A percentile compares a stretch with the other conserved stretches of the same genome.
Conservation (phyloP, 2,797 vertebrate species). For the Dryobates pubescens region DNA sequence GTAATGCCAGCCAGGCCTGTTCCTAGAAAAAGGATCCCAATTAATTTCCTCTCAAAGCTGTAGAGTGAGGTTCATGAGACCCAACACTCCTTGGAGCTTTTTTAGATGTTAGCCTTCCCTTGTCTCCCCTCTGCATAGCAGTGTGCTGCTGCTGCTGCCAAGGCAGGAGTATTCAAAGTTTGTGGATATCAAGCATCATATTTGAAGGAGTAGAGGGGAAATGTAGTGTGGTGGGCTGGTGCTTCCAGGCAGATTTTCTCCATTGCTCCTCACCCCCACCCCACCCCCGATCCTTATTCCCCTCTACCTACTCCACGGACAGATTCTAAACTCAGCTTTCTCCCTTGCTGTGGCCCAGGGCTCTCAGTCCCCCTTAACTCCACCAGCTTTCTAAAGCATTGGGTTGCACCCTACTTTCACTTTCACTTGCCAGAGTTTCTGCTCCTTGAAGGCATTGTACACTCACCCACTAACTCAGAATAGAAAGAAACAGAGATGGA, state of each 20-base stretch:
- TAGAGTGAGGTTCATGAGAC: not conserved
- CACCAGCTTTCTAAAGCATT: not conserved
- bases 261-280: not conserved
- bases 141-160: not conserved
- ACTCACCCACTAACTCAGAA: not conserved
- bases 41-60: not conserved
- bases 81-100: not conserved
- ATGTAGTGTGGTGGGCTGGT: not conserved
- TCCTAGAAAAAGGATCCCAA: not conserved
- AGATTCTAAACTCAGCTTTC: not conserved
- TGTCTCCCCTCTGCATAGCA: not conserved
- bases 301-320: not conserved
- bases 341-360: rapidly evolving
- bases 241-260: not conserved
- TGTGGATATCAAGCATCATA: not conserved
- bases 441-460: not conserved
- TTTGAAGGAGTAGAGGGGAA: not conserved
- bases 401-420: not conserved
- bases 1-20: not conserved
- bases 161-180: not conserved
- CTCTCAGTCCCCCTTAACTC: not conserved
- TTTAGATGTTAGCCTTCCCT: not conserved
- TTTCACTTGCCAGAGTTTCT: not conserved
- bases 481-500: not conserved
- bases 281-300: not conserved